Conservation (phyloP, 2,113 vertebrate species). For the Tenebrosternarchus preto region DNA sequence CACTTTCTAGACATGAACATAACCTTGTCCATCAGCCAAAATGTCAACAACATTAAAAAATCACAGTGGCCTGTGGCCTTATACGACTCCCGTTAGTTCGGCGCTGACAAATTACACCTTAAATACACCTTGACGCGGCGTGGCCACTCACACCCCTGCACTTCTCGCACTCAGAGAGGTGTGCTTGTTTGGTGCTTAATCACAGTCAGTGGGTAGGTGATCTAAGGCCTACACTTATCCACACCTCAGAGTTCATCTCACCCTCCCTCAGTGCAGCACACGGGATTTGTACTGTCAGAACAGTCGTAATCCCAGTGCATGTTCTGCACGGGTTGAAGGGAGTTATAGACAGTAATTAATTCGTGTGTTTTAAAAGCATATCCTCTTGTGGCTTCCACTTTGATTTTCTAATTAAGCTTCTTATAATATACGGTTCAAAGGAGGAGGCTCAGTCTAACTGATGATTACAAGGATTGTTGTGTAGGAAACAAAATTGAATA, state of each 20-base stretch:
- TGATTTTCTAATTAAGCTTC: slow-evolving; percentile 69
- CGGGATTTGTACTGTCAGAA: not conserved
- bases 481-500: slow-evolving; percentile 51
- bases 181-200: slow-evolving; percentile 37
- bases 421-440: slow-evolving; percentile 63
- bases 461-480: slow-evolving; percentile 47
- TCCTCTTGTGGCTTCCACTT: slow-evolving; percentile 62
- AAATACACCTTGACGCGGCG: slow-evolving; percentile 28
- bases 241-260: not conserved
- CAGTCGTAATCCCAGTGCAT: slow-evolving; percentile 43
- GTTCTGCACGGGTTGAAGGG: slow-evolving; percentile 60
- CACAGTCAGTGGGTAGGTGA: not conserved
- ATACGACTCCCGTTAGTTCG: slow-evolving; percentile 15
- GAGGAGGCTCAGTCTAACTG: slow-evolving; percentile 48
- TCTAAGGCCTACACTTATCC: not conserved
- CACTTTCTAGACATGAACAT: not conserved
- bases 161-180: not conserved
- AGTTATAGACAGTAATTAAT: slow-evolving; percentile 67
- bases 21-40: not conserved
- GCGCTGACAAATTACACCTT: slow-evolving; percentile 15
- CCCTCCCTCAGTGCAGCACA: not conserved
- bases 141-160: not conserved
- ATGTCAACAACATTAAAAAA: slow-evolving; percentile 16
- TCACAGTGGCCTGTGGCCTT: not conserved
- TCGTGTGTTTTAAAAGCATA: slow-evolving; percentile 56